Base-by-base conservation (phyloP, 2,113 vertebrate genomes). In the Microtus montanus region DNA sequence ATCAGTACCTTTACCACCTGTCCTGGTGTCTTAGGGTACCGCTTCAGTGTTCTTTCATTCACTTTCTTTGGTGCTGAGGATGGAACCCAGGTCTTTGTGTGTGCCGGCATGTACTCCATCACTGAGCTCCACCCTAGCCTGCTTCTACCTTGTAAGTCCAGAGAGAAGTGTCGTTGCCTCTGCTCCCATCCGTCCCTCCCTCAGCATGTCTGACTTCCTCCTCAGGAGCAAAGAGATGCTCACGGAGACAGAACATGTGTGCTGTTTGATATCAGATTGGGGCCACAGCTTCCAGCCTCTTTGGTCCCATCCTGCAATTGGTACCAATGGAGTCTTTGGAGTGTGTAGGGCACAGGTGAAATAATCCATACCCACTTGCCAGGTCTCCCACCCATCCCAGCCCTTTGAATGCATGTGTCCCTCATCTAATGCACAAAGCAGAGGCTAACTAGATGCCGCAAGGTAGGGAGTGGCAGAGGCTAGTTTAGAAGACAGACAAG, bases 21-120 rank as follows among this genome's bases (percentile, higher is more conserved):
- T 52, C 24, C 49, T 4, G 10, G 35, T 5, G 35, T 24, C 73
- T 82, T 47, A 68, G 54, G 35, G 33, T 5, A 24, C 7, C 26
- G 19, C 20, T 7, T 2, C 54, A 20, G 58, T 30, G 9, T n/a
- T 38, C 47, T 68, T 49, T 28, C 66, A 41, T 49, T 90, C 41
- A 41, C 71, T 63, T 33, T 15, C 54, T 52, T 13, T 41, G n/a
- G 7, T 73, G 49, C 79, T 24, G 30, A 71, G 68, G 33, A 20
- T 63, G 54, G 68, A 38, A 74, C 14, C 68, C 30, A 44, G 68
- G 66, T 47, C 28, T n/a, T 20, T 28, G 28, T 19, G 28, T 30
- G 24, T 28, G n/a, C n/a, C 8, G n/a, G 30, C 7, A 1, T 14
- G 7, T 12, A 19, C 28, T 61, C n/a, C 2, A 9, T 35, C n/a